Evolutionary conservation across 2,797 vertebrate species (phyloP).

Genomic region (Eutrigla gurnardus): DNA sequence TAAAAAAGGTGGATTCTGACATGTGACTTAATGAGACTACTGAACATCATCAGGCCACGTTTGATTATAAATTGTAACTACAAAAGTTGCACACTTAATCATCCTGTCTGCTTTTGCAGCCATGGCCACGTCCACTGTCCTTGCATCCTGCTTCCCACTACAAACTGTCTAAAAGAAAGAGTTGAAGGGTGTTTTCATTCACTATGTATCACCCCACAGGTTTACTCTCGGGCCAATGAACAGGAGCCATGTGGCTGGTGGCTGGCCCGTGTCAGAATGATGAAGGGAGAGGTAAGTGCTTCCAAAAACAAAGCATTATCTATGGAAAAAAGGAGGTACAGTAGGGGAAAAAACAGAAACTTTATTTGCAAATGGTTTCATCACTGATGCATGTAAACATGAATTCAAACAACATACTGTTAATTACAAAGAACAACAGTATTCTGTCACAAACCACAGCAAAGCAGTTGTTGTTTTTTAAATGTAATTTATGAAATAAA

Average conservation of each 20-base stretch:
- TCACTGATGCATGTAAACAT: not conserved
- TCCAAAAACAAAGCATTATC: not conserved
- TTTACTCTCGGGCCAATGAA: slow-evolving; percentile 93
- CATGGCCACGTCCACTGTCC: not conserved
- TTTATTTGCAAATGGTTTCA: not conserved
- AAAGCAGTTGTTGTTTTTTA: not conserved
- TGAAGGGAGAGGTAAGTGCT: slow-evolving; percentile 91
- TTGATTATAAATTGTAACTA: not conserved
- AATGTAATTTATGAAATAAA: not conserved
- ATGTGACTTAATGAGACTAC: too few relatives aligned
- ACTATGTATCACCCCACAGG: slow-evolving; percentile 70
- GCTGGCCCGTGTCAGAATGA: slow-evolving; percentile 94
- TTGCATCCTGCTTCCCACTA: not conserved
- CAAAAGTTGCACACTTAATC: not conserved
- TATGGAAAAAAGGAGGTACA: not conserved
- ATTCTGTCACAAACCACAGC: not conserved
- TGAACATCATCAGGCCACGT: too few relatives aligned
- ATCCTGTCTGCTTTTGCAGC: slow-evolving; percentile 1
- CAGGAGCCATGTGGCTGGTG: slow-evolving; percentile 96
- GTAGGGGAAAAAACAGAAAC: not conserved
- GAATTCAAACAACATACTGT: not conserved
- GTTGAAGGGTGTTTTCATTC: not conserved
- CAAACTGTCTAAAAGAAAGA: not conserved
- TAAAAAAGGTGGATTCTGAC: too few relatives aligned
- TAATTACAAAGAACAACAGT: not conserved